A percentile compares a stretch with the other conserved stretches of the same genome.
phyloP scores from a whole-genome alignment of 2,888 invertebrate genomes.

The Pediacus dermestoides region DNA sequence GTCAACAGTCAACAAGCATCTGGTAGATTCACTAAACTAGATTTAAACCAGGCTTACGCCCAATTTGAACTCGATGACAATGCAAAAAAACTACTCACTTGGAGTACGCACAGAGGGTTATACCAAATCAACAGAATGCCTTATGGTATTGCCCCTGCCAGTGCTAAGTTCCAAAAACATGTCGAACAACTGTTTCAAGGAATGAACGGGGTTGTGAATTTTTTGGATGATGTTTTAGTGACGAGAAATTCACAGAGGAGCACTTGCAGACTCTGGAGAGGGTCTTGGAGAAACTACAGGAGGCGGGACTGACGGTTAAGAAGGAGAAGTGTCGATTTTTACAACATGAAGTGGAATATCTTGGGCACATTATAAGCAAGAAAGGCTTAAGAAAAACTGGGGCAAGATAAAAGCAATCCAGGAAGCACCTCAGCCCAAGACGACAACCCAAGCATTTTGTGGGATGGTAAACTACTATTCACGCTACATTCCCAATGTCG shows the following conservation, averaged over 20 bases:
- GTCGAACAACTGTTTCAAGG: constrained; percentile 37
- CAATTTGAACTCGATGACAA: constrained; percentile 11
- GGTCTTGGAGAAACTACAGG: constrained; percentile 26
- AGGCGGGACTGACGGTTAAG: constrained; percentile 32
- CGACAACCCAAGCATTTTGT: constrained; percentile 15
- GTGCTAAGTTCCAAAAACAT: constrained; percentile 36
- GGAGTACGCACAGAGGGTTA: constrained; percentile 2
- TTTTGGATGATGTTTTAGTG: constrained; percentile 36
- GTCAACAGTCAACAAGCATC: constrained; percentile 16
- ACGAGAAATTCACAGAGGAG: constrained; percentile 27
- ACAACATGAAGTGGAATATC: constrained; percentile 32
- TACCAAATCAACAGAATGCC: not conserved
- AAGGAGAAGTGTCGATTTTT: constrained; percentile 39
- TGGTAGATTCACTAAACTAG: constrained; percentile 8
- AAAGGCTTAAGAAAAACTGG: constrained; percentile 16
- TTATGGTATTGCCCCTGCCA: constrained; percentile 1
- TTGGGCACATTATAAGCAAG: constrained; percentile 29
- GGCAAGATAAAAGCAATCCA: constrained; percentile 20
- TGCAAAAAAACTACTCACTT: not conserved
- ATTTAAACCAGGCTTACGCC: constrained; percentile 6
- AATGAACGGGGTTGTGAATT: constrained; percentile 30
- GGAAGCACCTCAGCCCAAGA: constrained; percentile 16
- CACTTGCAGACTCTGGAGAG: constrained; percentile 26
- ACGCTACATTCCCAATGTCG: constrained; percentile 16
- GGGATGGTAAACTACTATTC: constrained; percentile 19